Evolutionary conservation across 2,888 invertebrate species (phyloP).

Genomic region (Punctoribates punctum): DNA sequence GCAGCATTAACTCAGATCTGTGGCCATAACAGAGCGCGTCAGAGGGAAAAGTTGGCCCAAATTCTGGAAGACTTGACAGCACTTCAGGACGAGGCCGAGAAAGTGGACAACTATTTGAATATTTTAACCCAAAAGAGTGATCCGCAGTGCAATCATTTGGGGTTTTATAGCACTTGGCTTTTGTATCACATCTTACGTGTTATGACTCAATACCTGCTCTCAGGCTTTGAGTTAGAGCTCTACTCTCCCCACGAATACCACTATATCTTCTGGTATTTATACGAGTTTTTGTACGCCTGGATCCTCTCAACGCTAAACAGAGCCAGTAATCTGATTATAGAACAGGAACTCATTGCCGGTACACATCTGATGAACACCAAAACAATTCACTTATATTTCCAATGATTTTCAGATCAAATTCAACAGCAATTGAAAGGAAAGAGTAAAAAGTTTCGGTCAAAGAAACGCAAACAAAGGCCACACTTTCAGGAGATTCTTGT

Average conservation of each 20-base stretch:
- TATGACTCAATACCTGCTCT: conserved; percentile 88
- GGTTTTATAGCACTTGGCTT: conserved; percentile 85
- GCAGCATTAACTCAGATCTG: conserved; percentile 65
- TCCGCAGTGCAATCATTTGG: conserved; percentile 67
- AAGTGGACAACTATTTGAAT: conserved; percentile 78
- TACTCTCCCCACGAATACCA: conserved; percentile 95
- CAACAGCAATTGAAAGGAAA: conserved; percentile 46
- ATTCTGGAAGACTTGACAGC: conserved; percentile 83
- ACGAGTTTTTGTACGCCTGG: conserved; percentile 92
- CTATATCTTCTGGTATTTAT: conserved; percentile 91
- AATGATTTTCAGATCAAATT: conserved; percentile 38
- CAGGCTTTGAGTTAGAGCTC: conserved; percentile 90
- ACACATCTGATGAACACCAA: neutral
- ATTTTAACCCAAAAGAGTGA: conserved; percentile 66
- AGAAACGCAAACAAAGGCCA: conserved; percentile 65
- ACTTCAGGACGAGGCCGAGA: conserved; percentile 90
- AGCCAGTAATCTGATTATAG: conserved; percentile 63
- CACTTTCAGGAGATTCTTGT: conserved; percentile 79
- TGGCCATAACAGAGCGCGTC: conserved; percentile 91
- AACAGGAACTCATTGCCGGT: conserved; percentile 65
- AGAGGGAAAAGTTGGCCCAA: conserved; percentile 85
- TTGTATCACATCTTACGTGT: conserved; percentile 85
- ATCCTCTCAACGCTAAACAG: conserved; percentile 81
- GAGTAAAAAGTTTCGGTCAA: conserved; percentile 59
- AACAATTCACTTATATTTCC: neutral